Base-by-base conservation (phyloP, 2,888 invertebrate genomes). In the Hypena proboscidalis region DNA sequence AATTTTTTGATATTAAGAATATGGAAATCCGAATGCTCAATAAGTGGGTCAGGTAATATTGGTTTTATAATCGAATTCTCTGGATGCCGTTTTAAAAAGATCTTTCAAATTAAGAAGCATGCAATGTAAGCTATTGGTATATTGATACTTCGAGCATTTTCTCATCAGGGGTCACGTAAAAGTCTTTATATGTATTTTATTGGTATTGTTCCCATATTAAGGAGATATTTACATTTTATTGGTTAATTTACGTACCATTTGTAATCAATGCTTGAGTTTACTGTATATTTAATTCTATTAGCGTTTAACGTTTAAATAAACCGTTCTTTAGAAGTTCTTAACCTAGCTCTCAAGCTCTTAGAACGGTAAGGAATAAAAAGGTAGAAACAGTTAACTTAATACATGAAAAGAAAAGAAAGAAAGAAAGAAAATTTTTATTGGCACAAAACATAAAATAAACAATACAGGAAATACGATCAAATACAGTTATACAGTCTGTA, bases 251-350 rank as follows among this genome's bases (percentile, higher is more conserved):
- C 4, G 11, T 35, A 14, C 23, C 43, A 43, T 46, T 54, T 39
- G 48, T 59, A 43, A 44, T 20, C 35, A 49, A 47, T 46, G 26
- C 13, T 10, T 29, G 31, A 9, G 11, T 23, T 29, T 15, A 4
- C 11, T 22, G 46, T 34, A 37, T 25, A n/a, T 43, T 42, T 53
- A 44, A 58, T 53, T 59, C 44, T 54, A 63, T 54, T 42, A 47
- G 26, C 25, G 23, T 51, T 46, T 39, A 40, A 49, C 47, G 35
- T 37, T 45, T 23, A 44, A 30, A 29, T 41, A 44, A 40, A 46
- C 22, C 33, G 32, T 37, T 52, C 36, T 29, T 39, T 37, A 37
- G 36, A 52, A 34, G 35, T 40, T 25, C 17, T 43, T 30, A 43
- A 60, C 36, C 35, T 11, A 9, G n/a, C n/a, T n/a, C n/a, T n/a